Evolutionary conservation across 2,797 vertebrate species (phyloP).

Genomic region (Mycteria americana): DNA sequence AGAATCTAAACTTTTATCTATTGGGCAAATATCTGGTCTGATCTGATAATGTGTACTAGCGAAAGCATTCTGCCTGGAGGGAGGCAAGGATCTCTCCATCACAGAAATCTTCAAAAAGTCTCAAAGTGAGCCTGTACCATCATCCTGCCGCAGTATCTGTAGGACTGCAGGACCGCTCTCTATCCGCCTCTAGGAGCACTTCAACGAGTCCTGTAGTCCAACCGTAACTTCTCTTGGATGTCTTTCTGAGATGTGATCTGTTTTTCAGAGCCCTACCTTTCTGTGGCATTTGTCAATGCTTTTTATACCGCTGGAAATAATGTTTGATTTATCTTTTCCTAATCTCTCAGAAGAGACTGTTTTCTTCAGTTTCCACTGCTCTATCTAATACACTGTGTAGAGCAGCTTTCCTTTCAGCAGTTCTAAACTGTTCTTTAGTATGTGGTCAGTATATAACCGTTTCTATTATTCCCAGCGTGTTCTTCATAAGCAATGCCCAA

Average conservation of each 20-base stretch:
- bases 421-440: background rate
- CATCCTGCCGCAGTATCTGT: background rate
- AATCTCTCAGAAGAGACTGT: background rate
- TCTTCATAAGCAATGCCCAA: background rate
- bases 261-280: background rate
- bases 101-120: background rate
- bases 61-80: background rate
- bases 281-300: background rate
- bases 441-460: background rate
- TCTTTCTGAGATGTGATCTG: background rate
- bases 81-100: background rate
- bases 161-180: background rate
- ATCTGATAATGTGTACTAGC: background rate
- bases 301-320: background rate
- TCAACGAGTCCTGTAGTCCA: background rate
- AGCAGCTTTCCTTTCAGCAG: background rate
- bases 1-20: background rate
- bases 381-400: background rate
- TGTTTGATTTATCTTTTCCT: background rate
- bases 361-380: background rate
- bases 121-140: background rate
- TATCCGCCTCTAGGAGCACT: background rate
- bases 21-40: background rate
- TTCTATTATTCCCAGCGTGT: background rate
- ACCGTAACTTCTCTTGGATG: background rate